These are phyloP conservation scores for Drosophila barbarae DNA, from an alignment of 2,888 invertebrate genomes.

Conservation along the genomic window DNA sequence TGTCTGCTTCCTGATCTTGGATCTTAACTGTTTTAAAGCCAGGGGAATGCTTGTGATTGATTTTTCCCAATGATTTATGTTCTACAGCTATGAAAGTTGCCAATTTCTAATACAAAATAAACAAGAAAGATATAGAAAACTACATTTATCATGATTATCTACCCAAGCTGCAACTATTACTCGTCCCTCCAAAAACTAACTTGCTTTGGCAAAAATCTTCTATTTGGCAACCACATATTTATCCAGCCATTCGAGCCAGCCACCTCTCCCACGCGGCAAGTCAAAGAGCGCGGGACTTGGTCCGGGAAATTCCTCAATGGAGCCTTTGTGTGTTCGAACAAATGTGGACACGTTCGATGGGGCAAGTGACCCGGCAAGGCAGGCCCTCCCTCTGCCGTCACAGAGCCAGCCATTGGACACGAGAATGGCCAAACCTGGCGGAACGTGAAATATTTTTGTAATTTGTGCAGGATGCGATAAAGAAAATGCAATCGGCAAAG, in stretches of 20 bases:
- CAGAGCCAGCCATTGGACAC: constrained; percentile 13
- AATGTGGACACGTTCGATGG: constrained; percentile 51
- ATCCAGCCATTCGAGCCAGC: constrained; percentile 8
- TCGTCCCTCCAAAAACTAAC: constrained; percentile 5
- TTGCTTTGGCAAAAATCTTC: constrained; percentile 19
- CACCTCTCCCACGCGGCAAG: constrained; percentile 46
- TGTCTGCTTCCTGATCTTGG: constrained; percentile 22
- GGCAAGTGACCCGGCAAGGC: constrained; percentile 48
- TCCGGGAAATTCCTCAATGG: constrained; percentile 28
- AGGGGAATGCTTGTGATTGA: constrained; percentile 5
- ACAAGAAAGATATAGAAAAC: background rate
- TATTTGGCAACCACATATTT: constrained; percentile 24
- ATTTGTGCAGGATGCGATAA: constrained; percentile 66
- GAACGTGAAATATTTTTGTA: constrained; percentile 54
- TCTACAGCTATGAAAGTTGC: background rate
- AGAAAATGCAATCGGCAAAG: constrained; percentile 58
- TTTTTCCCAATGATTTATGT: background rate
- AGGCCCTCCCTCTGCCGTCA: background rate
- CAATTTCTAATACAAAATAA: background rate
- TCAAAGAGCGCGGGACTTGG: constrained; percentile 37
- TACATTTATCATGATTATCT: background rate
- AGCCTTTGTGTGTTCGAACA: constrained; percentile 23
- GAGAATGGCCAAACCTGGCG: constrained; percentile 18
- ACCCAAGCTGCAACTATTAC: background rate
- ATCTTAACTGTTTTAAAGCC: constrained; percentile 19